These are phyloP conservation scores for Pinna nobilis DNA, from an alignment of 1,140 invertebrate genomes.

Conservation along the genomic window DNA sequence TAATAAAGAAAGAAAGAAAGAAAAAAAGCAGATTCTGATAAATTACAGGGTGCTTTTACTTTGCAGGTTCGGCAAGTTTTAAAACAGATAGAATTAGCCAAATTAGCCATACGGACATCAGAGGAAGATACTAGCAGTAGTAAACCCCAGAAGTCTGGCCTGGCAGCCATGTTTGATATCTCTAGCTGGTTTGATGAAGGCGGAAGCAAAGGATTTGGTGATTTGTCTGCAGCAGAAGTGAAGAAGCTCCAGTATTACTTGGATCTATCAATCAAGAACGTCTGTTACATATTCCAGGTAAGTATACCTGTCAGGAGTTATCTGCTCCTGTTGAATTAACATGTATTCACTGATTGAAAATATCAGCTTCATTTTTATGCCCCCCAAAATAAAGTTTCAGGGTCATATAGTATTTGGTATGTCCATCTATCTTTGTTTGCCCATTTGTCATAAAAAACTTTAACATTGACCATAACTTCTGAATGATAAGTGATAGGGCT, in stretches of 20 bases:
- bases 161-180: constrained; percentile 36
- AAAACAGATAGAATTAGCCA: constrained; percentile 1
- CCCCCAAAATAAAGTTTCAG: too few relatives aligned
- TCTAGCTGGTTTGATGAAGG: constrained; percentile 33
- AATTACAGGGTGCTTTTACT: neutral
- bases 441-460: too few relatives aligned
- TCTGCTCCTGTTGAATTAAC: too few relatives aligned
- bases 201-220: constrained; percentile 19
- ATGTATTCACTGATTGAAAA: too few relatives aligned
- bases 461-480: too few relatives aligned
- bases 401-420: too few relatives aligned
- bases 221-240: constrained; percentile 30
- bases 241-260: constrained; percentile 43
- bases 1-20: too few relatives aligned
- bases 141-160: constrained; percentile 13
- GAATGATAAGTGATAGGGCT: too few relatives aligned
- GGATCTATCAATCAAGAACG: constrained; percentile 38
- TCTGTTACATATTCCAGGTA: constrained; percentile 53
- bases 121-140: neutral
- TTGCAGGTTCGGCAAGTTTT: constrained; percentile 31
- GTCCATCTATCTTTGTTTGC: too few relatives aligned
- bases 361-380: too few relatives aligned
- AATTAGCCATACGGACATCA: constrained; percentile 28
- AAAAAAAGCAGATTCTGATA: too few relatives aligned
- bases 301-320: constrained; percentile 8